Evolutionary conservation across 2,113 vertebrate genomes (phyloP).

Genomic region (Hemiprocne comata): DNA sequence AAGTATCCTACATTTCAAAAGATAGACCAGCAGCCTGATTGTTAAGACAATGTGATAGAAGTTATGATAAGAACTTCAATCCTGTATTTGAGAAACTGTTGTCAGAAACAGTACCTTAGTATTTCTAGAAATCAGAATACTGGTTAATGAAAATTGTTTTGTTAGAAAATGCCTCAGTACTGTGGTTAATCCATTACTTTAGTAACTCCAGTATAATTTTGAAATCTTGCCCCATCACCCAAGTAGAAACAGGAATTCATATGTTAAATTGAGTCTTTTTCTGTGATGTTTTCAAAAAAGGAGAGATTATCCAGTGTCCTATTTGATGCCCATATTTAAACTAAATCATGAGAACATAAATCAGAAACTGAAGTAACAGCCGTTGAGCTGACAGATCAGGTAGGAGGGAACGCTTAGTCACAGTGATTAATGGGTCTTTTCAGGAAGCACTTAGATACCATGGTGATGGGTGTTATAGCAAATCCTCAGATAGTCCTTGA

Average conservation of each 20-base stretch:
- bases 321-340: background rate
- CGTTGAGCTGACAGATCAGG: conserved; percentile 37
- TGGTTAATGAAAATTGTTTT: background rate
- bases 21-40: background rate
- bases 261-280: background rate
- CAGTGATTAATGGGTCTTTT: conserved; percentile 63
- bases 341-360: conserved; percentile 35
- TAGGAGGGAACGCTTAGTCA: background rate
- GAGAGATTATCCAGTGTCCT: background rate
- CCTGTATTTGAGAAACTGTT: background rate
- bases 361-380: background rate
- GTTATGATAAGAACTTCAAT: background rate
- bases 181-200: background rate
- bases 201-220: background rate
- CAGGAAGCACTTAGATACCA: conserved; percentile 60
- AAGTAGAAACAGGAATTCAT: background rate
- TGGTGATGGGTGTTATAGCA: conserved; percentile 55
- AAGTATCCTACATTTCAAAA: background rate
- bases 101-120: background rate
- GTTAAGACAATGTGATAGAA: background rate
- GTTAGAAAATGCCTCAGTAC: background rate
- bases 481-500: conserved; percentile 63
- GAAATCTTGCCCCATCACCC: background rate
- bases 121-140: background rate
- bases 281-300: background rate